Evolutionary conservation across 2,797 vertebrate species (phyloP), one percentile per base, ranked within the genome.

Genomic region (Discoglossus pictus): DNA sequence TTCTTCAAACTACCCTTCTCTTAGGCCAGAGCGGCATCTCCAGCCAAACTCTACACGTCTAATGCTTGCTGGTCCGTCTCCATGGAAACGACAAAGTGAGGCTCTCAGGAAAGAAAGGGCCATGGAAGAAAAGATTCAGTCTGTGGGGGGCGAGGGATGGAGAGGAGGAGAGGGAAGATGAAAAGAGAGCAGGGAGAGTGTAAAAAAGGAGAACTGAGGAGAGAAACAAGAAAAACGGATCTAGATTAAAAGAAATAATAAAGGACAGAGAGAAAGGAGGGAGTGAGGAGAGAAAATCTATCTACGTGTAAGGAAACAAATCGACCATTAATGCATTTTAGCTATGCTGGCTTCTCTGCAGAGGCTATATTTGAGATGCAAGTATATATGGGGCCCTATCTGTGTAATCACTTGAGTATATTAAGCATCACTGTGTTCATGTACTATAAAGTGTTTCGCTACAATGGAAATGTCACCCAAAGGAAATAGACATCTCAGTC

Each of bases 121-220:
- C 39, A 34, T 25, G 34, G 52, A 62, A 62, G 50, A 56, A 69
- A 54, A 55, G 59, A 2, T 25, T 53, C 12, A 39, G 58, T 25
- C 16, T 54, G 64, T 38, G 55, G 66, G 58, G 58, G n/a, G 50
- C 31, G 50, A 69, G 25, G 34, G 31, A 44, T 7, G 51, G 51
- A 35, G 59, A 27, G 20, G 50, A 46, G 46, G 24, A 31, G 24
- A 46, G 31, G 25, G 20, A 47, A 21, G 18, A 21, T 47, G 18
- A 10, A 47, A 17, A 8, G 7, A 43, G 16, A 17, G 13, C 13
- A 40, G 38, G 9, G n/a, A n/a, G n/a, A n/a, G n/a, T n/a, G n/a
- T n/a, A n/a, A n/a, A n/a, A n/a, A n/a, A n/a, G n/a, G n/a, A n/a
- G n/a, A n/a, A n/a, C n/a, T n/a, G n/a, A n/a, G n/a, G n/a, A n/a